phyloP scores from a whole-genome alignment of 2,888 invertebrate species.

The Lapara coniferarum region DNA sequence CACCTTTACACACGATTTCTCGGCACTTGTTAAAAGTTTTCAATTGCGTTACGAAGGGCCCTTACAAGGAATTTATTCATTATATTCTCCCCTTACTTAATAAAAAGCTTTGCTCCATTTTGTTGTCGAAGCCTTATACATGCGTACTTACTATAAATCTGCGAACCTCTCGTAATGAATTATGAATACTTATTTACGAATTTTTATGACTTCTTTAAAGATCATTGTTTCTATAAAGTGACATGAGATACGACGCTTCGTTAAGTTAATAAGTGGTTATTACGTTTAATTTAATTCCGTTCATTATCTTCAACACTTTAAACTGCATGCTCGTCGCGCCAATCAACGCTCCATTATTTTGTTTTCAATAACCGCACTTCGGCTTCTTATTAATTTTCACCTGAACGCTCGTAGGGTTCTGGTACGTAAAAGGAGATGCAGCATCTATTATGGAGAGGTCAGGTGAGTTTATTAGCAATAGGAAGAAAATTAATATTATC shows the following conservation, averaged over 20 bases:
- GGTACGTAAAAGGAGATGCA: neutral
- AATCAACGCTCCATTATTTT: constrained; percentile 2
- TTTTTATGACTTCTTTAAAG: constrained; percentile 63
- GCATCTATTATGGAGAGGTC: neutral
- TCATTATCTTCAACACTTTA: constrained; percentile 13
- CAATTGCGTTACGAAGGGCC: constrained; percentile 80
- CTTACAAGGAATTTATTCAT: constrained; percentile 82
- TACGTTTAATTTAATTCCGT: constrained; percentile 13
- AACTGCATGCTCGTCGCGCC: constrained; percentile 1
- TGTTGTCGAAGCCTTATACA: constrained; percentile 68
- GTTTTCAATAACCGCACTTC: constrained; percentile 7
- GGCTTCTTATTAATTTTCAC: neutral
- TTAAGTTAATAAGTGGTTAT: constrained; percentile 13
- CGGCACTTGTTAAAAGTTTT: constrained; percentile 83
- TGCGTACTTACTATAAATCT: constrained; percentile 74
- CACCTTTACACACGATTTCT: constrained; percentile 83
- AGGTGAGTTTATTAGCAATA: neutral
- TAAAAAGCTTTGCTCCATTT: constrained; percentile 77
- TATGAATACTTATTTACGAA: constrained; percentile 73
- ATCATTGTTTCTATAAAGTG: constrained; percentile 43
- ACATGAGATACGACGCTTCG: constrained; percentile 31
- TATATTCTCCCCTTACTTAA: constrained; percentile 77
- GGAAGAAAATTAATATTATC: too few species aligned
- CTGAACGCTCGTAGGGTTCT: neutral
- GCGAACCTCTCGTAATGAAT: constrained; percentile 72